Percentiles rank a stretch among this genome's conserved stretches.
Evolutionary conservation across 2,888 invertebrate genomes (phyloP).

Genomic region (Sphecodes monilicornis): DNA sequence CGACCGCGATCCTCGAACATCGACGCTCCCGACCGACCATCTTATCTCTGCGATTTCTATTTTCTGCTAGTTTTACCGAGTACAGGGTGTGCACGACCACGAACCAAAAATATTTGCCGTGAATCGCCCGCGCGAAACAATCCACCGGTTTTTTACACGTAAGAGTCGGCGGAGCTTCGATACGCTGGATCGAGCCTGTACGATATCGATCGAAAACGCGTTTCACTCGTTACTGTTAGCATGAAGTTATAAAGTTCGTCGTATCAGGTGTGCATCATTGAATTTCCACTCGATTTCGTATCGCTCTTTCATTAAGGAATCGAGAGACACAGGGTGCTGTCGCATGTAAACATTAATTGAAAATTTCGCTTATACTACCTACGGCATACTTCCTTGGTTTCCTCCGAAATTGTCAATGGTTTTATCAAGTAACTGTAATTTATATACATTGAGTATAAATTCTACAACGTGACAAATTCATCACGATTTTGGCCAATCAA

Average conservation of each 20-base stretch:
- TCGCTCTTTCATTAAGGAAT: not conserved
- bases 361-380: no score
- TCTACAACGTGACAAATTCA: no score
- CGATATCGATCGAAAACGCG: not conserved
- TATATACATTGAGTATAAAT: not conserved
- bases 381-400: not conserved
- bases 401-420: not conserved
- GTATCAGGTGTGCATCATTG: not conserved
- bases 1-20: constrained; percentile 6
- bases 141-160: constrained; percentile 16
- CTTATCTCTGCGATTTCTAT: constrained; percentile 23
- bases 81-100: constrained; percentile 42
- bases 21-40: constrained; percentile 9
- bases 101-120: constrained; percentile 30
- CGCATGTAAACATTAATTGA: not conserved
- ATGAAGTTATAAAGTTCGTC: not conserved
- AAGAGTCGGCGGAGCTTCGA: constrained; percentile 11
- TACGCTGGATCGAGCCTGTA: constrained; percentile 4
- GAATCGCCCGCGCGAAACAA: not conserved
- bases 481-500: no score
- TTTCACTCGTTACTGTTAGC: not conserved
- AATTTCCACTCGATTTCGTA: not conserved
- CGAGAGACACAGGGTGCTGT: not conserved
- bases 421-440: not conserved
- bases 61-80: constrained; percentile 34